These are phyloP conservation scores for Notarius lentiginosus DNA, from an alignment of 2,113 vertebrate species.

Conservation along the genomic window DNA sequence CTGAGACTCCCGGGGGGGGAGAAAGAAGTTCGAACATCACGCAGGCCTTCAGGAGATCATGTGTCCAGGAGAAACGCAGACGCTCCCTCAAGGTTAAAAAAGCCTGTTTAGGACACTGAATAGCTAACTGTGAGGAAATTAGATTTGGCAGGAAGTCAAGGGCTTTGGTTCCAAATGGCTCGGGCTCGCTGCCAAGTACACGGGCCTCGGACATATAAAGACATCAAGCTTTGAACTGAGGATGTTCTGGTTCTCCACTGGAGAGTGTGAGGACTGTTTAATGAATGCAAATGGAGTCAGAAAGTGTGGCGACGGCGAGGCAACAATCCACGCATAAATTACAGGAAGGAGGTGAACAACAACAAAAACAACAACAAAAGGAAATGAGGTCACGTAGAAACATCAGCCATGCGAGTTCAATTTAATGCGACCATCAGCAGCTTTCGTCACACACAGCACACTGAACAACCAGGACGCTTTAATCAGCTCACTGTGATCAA, in stretches of 20 bases:
- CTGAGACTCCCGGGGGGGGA: background rate
- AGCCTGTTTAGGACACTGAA: background rate
- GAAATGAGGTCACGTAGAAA: constrained; percentile 28
- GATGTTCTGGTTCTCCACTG: background rate
- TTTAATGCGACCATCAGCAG: background rate
- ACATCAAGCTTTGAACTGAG: constrained; percentile 32
- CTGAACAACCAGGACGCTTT: background rate
- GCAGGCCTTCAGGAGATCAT: background rate
- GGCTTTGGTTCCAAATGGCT: background rate
- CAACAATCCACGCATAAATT: constrained; percentile 45
- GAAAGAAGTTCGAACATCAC: background rate
- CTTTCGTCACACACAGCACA: background rate
- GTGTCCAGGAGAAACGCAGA: background rate
- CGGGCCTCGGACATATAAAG: constrained; percentile 30
- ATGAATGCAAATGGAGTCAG: constrained; percentile 44
- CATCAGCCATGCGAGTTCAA: constrained; percentile 6
- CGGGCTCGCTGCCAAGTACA: constrained; percentile 12
- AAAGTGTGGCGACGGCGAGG: constrained; percentile 20
- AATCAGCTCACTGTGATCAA: background rate
- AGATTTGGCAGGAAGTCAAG: constrained; percentile 28
- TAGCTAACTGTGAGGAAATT: background rate
- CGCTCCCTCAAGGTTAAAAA: constrained; percentile 1
- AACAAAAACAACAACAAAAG: background rate
- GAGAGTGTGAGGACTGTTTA: constrained; percentile 3
- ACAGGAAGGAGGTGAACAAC: background rate